These are phyloP conservation scores for Gryllus longicercus DNA, from an alignment of 2,888 invertebrate species.

Conservation along the genomic window DNA sequence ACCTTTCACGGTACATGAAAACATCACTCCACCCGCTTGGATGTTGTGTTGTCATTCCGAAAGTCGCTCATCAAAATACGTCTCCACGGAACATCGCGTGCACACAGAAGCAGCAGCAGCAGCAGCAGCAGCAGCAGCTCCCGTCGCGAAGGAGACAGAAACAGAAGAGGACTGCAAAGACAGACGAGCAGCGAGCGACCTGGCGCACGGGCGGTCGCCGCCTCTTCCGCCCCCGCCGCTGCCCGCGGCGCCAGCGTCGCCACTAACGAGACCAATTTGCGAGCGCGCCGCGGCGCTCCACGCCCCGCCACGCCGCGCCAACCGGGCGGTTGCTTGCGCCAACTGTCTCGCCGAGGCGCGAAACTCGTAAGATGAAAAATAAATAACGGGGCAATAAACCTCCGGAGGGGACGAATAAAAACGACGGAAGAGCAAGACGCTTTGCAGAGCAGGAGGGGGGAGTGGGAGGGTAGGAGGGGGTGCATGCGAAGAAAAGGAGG, in stretches of 20 bases:
- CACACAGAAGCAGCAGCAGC: too few relatives aligned
- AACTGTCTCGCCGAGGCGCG: slow-evolving; percentile 6
- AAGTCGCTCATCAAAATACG: too few relatives aligned
- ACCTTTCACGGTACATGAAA: too few relatives aligned
- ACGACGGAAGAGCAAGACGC: too few relatives aligned
- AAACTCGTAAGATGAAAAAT: slow-evolving; percentile 17
- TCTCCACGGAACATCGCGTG: too few relatives aligned
- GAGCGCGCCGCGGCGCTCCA: not conserved
- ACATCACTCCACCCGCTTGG: too few relatives aligned
- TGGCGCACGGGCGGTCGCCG: not conserved
- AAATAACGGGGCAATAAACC: slow-evolving; percentile 17
- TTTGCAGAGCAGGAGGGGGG: not conserved
- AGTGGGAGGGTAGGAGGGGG: not conserved
- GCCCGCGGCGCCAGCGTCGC: not conserved
- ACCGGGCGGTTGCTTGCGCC: not conserved
- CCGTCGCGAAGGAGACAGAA: too few relatives aligned
- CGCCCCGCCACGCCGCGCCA: not conserved
- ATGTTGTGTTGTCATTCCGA: too few relatives aligned
- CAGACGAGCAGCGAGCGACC: not conserved
- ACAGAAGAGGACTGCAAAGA: too few relatives aligned
- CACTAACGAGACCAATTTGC: slow-evolving; percentile 1
- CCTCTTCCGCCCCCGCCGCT: not conserved
- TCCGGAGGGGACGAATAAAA: not conserved
- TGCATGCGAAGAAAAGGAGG: not conserved
- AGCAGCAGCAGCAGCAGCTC: too few relatives aligned